Conservation (phyloP, 2,797 vertebrate species). For the Lagodon rhomboides region DNA sequence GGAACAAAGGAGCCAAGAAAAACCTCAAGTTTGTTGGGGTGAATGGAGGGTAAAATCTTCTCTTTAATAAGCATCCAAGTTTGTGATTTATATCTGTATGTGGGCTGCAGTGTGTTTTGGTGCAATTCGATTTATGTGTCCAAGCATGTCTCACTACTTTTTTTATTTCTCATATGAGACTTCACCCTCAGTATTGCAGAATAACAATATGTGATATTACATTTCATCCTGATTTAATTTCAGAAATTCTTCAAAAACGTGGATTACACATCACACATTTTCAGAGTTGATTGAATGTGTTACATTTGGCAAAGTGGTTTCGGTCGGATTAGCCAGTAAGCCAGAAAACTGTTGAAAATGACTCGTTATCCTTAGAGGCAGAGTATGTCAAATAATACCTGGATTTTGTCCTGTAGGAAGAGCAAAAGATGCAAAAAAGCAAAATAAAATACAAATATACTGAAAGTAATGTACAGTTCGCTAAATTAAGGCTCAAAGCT, state of each 20-base stretch:
- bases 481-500: not conserved
- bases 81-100: conserved; percentile 38
- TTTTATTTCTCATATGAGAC: not conserved
- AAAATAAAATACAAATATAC: not conserved
- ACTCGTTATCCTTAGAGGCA: not conserved
- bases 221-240: conserved; percentile 14
- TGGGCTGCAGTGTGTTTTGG: conserved; percentile 24
- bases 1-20: conserved; percentile 95
- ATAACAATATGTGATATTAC: conserved; percentile 3
- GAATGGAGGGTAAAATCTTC: conserved; percentile 96
- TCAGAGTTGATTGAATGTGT: conserved; percentile 7
- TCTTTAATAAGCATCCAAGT: conserved; percentile 53
- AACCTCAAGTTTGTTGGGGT: conserved; percentile 99
- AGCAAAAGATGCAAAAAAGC: not conserved
- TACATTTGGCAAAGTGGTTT: conserved; percentile 8
- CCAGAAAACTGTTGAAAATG: conserved; percentile 12
- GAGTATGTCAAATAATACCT: not conserved
- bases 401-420: not conserved
- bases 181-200: not conserved
- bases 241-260: conserved; percentile 11
- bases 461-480: not conserved
- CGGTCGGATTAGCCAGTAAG: conserved; percentile 18
- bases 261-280: conserved; percentile 11
- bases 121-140: conserved; percentile 8
- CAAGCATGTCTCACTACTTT: conserved; percentile 1